These are phyloP conservation scores for Bugulina stolonifera DNA, from an alignment of 2,888 invertebrate species.

Conservation along the genomic window DNA sequence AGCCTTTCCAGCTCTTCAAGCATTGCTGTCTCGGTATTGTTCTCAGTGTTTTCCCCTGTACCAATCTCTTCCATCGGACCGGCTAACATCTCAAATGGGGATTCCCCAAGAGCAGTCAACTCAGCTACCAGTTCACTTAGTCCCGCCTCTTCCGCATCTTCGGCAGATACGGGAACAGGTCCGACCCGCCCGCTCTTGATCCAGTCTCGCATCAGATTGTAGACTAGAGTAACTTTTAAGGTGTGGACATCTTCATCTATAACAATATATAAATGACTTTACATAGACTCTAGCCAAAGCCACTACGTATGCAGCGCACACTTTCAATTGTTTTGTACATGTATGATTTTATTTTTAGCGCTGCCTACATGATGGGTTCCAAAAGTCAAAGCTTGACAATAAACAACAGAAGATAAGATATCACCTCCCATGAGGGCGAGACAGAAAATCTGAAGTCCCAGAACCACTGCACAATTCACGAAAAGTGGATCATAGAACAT, in stretches of 20 bases:
- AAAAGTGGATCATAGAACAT: too few relatives aligned
- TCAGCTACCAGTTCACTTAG: neutral
- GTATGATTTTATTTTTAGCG: too few relatives aligned
- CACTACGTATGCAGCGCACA: too few relatives aligned
- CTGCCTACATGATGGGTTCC: too few relatives aligned
- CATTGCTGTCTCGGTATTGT: neutral
- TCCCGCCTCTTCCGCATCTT: neutral
- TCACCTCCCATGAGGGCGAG: too few relatives aligned
- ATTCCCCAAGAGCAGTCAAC: neutral
- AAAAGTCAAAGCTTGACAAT: too few relatives aligned
- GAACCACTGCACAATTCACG: too few relatives aligned
- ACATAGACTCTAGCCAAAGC: too few relatives aligned
- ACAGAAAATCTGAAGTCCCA: too few relatives aligned
- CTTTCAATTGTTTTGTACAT: too few relatives aligned
- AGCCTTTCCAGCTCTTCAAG: neutral
- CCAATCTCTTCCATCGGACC: slow-evolving; percentile 3
- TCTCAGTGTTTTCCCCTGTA: neutral
- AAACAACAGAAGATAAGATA: too few relatives aligned
- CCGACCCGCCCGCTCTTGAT: slow-evolving; percentile 1
- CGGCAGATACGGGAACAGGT: neutral
- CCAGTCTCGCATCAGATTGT: slow-evolving; percentile 11
- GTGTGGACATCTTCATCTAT: slow-evolving; percentile 1
- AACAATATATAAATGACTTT: too few relatives aligned
- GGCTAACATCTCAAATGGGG: slow-evolving; percentile 6
- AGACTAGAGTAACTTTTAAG: neutral